Percentiles rank a stretch among this genome's conserved stretches.
Evolutionary conservation across 1,140 invertebrate genomes (phyloP).

Genomic region (Brachionus calyciflorus): DNA sequence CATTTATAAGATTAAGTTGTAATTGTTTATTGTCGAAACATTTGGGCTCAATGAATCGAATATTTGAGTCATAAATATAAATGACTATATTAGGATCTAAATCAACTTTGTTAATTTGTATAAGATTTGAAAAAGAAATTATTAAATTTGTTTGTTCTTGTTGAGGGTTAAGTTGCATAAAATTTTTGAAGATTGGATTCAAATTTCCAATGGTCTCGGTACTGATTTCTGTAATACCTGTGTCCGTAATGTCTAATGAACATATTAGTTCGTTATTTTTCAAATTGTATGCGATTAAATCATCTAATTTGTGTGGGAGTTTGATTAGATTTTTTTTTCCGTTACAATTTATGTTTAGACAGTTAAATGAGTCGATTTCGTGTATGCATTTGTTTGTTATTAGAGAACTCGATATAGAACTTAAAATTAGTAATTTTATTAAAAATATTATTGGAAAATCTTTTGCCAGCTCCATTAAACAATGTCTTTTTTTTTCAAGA

Average conservation of each 20-base stretch:
- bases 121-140: conserved; percentile 6
- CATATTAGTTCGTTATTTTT: not conserved
- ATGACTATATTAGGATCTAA: not conserved
- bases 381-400: not conserved
- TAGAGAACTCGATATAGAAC: no score
- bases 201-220: not conserved
- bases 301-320: not conserved
- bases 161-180: not conserved
- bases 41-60: not conserved
- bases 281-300: not conserved
- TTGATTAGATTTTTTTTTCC: not conserved
- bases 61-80: conserved; percentile 9
- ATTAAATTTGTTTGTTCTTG: not conserved
- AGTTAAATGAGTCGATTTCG: conserved; percentile 17
- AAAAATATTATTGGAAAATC: no score
- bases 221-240: not conserved
- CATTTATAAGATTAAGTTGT: conserved; percentile 5
- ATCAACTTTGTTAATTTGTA: not conserved
- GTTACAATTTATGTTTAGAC: conserved; percentile 27
- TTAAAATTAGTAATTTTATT: no score
- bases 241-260: not conserved
- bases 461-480: no score
- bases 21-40: not conserved
- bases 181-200: not conserved
- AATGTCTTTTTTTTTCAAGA: no score